These are phyloP conservation scores for Phalacrocorax pelagicus DNA, from an alignment of 2,113 vertebrate species.

Conservation along the genomic window DNA sequence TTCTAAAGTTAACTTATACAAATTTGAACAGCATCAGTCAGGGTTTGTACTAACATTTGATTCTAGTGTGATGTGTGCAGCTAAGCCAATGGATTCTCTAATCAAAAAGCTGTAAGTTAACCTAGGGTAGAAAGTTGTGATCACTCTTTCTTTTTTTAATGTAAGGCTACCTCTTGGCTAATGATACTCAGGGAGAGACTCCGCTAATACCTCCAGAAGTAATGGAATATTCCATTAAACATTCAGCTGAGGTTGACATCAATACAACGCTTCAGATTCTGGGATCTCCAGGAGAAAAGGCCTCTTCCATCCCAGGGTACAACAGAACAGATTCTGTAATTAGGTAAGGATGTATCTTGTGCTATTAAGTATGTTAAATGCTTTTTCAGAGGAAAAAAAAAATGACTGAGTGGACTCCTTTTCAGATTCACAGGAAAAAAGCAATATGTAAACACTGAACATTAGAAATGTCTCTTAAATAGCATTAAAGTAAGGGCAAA, in stretches of 20 bases:
- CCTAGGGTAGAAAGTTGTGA: conserved; percentile 72
- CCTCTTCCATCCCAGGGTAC: conserved; percentile 96
- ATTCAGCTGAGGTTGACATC: conserved; percentile 96
- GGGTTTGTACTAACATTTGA: background rate
- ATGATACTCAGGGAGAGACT: conserved; percentile 98
- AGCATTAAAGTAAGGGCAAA: background rate
- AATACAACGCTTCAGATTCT: conserved; percentile 98
- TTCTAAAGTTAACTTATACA: background rate
- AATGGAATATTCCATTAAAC: conserved; percentile 99
- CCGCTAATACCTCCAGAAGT: conserved; percentile 96
- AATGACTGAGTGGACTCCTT: background rate
- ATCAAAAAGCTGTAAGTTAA: conserved; percentile 41
- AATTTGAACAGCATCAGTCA: background rate
- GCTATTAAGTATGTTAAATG: background rate
- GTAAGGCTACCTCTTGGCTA: conserved; percentile 95
- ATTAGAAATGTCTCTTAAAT: background rate
- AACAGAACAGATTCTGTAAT: conserved; percentile 98
- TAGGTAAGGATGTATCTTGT: conserved; percentile 78
- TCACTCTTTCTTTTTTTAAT: conserved; percentile 75
- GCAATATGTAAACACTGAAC: background rate
- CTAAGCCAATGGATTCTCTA: background rate
- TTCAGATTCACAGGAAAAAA: background rate
- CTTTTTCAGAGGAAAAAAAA: background rate
- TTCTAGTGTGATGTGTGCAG: background rate
- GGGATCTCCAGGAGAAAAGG: conserved; percentile 96